Evolutionary conservation across 1,140 invertebrate species (phyloP), one percentile per base, ranked within the genome.

Genomic region (Macrostomum lignano): DNA sequence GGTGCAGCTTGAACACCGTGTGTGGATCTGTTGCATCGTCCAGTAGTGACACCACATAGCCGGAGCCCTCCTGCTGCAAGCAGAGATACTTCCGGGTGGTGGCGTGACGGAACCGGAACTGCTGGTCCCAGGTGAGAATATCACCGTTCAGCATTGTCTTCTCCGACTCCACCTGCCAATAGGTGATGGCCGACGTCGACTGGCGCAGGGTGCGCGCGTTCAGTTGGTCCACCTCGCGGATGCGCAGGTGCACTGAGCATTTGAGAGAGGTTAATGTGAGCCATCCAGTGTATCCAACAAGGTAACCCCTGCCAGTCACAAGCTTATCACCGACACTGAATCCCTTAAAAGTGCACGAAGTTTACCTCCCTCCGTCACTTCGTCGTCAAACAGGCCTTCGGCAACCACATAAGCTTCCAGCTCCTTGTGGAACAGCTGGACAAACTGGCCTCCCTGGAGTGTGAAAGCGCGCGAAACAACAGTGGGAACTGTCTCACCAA

Each of bases 1-100:
- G 40, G 20, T 39, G 38, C n/a, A 41, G 26, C 25, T 37, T 36
- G 40, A 41, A 41, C 17, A 41, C 40, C 7, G 40, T 39, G 21
- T 33, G 36, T 17, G 37, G 37, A 17, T 41, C 40, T 10, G 29
- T 21, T 2, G 36, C 31, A 13, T 41, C 35, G 3, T 36, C 21
- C 9, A 41, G 46, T 19, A 58, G 37, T 22, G 43, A 43, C 7
- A 53, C 44, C n/a, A n/a, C n/a, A n/a, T n/a, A n/a, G n/a, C n/a
- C n/a, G n/a, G n/a, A n/a, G n/a, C n/a, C n/a, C n/a, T n/a, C n/a
- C n/a, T n/a, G n/a, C n/a, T n/a, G n/a, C n/a, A n/a, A n/a, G n/a
- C n/a, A n/a, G n/a, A 41, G 31, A 23, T 41, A 41, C 25, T 31
- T 24, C 6, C 40, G 25, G 9, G 37, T 39, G 7, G 38, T 40